These are phyloP conservation scores for Sesia bembeciformis DNA, from an alignment of 2,888 invertebrate species.

Conservation along the genomic window DNA sequence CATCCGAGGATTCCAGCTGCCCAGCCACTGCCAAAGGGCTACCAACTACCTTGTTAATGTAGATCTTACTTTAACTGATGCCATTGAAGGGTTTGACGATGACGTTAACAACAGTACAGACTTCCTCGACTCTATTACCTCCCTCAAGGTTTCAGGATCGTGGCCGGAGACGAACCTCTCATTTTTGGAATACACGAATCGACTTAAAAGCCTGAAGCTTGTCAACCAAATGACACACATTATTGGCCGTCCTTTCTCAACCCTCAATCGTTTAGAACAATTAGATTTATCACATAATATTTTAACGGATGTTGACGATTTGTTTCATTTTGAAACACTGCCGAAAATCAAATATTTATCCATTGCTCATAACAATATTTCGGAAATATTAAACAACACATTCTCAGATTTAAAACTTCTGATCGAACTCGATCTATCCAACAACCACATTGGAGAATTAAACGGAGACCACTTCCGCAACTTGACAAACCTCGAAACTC, in stretches of 20 bases:
- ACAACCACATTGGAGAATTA: slow-evolving; percentile 29
- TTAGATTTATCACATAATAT: slow-evolving; percentile 44
- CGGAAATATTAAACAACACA: slow-evolving; percentile 28
- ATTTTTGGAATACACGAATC: slow-evolving; percentile 35
- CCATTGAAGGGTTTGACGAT: slow-evolving; percentile 25
- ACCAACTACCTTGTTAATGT: slow-evolving; percentile 36
- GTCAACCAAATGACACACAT: slow-evolving; percentile 33
- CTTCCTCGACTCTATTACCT: slow-evolving; percentile 34
- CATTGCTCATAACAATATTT: slow-evolving; percentile 37
- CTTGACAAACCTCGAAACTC: slow-evolving; percentile 18
- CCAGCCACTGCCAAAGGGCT: slow-evolving; percentile 37
- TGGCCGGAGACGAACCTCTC: slow-evolving; percentile 32
- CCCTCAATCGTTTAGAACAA: slow-evolving; percentile 30
- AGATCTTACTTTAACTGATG: slow-evolving; percentile 35
- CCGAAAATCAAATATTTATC: slow-evolving; percentile 34
- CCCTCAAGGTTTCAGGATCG: slow-evolving; percentile 30
- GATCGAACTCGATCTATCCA: slow-evolving; percentile 28
- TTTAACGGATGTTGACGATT: slow-evolving; percentile 28
- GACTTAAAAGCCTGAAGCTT: slow-evolving; percentile 32
- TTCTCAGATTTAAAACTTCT: slow-evolving; percentile 34
- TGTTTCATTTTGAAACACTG: slow-evolving; percentile 40
- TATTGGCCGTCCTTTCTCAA: slow-evolving; percentile 29
- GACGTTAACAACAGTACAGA: slow-evolving; percentile 17
- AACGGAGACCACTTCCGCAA: slow-evolving; percentile 41
- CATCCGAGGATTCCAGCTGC: slow-evolving; percentile 28